A percentile compares a stretch with the other conserved stretches of the same genome.
Evolutionary conservation across 2,888 invertebrate species (phyloP).

Genomic region (Oxycera nigricornis): DNA sequence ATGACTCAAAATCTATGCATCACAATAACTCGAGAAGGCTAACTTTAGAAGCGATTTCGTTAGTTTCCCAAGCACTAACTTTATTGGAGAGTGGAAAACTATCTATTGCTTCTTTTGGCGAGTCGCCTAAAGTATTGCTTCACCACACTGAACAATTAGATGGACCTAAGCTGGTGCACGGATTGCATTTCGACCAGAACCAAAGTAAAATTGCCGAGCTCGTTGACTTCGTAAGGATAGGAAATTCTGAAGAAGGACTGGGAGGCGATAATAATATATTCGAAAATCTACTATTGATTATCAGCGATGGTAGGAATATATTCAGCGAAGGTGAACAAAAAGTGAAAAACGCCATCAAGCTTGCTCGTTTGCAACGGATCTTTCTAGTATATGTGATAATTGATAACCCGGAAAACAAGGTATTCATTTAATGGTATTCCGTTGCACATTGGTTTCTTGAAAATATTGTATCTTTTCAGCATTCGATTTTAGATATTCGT

Average conservation of each 20-base stretch:
- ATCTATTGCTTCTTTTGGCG: constrained; percentile 91
- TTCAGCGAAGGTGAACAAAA: constrained; percentile 84
- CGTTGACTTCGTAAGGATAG: constrained; percentile 78
- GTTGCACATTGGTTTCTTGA: too few relatives aligned
- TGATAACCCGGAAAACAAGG: constrained; percentile 91
- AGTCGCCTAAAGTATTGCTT: constrained; percentile 83
- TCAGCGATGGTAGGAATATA: constrained; percentile 95
- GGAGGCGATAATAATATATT: constrained; percentile 59
- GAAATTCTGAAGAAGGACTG: constrained; percentile 64
- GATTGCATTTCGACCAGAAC: constrained; percentile 86
- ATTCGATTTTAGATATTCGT: constrained; percentile 89
- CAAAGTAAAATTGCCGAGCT: constrained; percentile 87
- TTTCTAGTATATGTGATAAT: constrained; percentile 96
- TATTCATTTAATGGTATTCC: constrained; percentile 56
- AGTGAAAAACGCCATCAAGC: constrained; percentile 79
- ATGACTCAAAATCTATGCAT: constrained; percentile 93
- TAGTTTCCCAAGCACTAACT: constrained; percentile 88
- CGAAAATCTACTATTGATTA: constrained; percentile 78
- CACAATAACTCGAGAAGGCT: constrained; percentile 88
- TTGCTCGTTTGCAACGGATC: constrained; percentile 81
- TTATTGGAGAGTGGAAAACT: constrained; percentile 94
- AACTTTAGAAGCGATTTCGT: constrained; percentile 92
- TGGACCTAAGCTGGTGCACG: constrained; percentile 81
- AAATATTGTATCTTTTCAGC: constrained; percentile 69
- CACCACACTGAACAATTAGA: constrained; percentile 83